Percentiles rank a stretch among this genome's conserved stretches.
Evolutionary conservation across 2,113 vertebrate species (phyloP).

Genomic region (Sciurus niger): DNA sequence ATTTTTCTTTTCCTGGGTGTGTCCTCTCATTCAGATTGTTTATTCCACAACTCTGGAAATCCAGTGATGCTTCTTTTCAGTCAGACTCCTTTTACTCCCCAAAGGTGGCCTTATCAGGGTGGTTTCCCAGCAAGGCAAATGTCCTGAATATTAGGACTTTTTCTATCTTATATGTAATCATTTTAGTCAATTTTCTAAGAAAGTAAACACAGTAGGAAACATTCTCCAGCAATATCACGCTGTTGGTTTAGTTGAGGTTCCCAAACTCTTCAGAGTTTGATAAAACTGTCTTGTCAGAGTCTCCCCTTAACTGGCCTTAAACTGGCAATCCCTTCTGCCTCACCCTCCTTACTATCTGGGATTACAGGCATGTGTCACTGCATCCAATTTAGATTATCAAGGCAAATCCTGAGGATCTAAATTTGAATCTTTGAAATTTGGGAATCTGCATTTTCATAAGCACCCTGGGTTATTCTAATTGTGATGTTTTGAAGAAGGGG

Average conservation of each 20-base stretch:
- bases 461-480: background rate
- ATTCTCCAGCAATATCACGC: background rate
- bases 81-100: background rate
- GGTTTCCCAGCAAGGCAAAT: slow-evolving; percentile 16
- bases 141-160: background rate
- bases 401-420: background rate
- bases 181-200: slow-evolving; percentile 16
- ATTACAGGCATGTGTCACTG: background rate
- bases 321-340: background rate
- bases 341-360: background rate
- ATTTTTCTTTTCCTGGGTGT: background rate
- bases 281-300: background rate
- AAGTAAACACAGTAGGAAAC: background rate
- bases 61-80: background rate
- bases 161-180: background rate
- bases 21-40: background rate
- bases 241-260: slow-evolving; percentile 12
- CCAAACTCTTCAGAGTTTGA: background rate
- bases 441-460: background rate
- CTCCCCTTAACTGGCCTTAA: background rate
- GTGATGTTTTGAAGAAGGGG: background rate
- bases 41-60: background rate
- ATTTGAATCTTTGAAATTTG: background rate
- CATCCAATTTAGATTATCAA: background rate
- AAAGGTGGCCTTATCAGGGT: background rate